phyloP scores from a whole-genome alignment of 1,140 invertebrate genomes.

The Euschistus heros region DNA sequence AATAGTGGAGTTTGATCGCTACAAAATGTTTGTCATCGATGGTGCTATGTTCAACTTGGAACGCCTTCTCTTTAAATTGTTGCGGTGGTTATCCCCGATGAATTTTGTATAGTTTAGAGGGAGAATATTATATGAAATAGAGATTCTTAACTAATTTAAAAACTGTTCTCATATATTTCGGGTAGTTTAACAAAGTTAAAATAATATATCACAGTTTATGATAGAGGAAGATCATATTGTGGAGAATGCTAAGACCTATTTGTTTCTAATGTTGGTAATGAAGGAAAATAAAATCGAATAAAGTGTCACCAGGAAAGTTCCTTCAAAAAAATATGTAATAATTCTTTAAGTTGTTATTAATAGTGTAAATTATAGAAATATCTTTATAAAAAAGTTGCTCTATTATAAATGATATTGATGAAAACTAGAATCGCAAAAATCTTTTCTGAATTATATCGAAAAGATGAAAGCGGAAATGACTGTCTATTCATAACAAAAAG shows the following conservation, averaged over 20 bases:
- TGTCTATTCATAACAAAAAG: too few species aligned
- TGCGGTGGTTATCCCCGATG: conserved; percentile 15
- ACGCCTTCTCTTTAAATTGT: conserved; percentile 18
- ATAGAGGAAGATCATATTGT: background rate
- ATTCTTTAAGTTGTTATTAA: too few species aligned
- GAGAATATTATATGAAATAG: conserved; percentile 3
- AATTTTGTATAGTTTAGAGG: conserved; percentile 15
- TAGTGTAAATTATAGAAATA: too few species aligned
- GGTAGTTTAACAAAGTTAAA: conserved; percentile 13
- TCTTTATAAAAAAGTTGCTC: too few species aligned
- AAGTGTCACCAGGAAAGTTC: conserved; percentile 8
- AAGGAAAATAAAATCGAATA: conserved; percentile 1
- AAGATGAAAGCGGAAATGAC: too few species aligned
- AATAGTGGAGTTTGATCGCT: conserved; percentile 14
- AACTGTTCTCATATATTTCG: background rate
- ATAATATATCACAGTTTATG: background rate
- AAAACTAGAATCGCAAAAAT: too few species aligned
- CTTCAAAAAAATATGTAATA: background rate
- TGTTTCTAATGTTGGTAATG: background rate
- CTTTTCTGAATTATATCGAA: too few species aligned
- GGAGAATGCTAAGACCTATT: background rate
- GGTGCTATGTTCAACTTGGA: conserved; percentile 19
- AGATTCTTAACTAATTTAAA: conserved; percentile 4
- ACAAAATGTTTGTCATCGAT: conserved; percentile 17
- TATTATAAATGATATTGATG: too few species aligned